Evolutionary conservation across 1,140 invertebrate species (phyloP).

Genomic region (Lasioglossum baleicum): DNA sequence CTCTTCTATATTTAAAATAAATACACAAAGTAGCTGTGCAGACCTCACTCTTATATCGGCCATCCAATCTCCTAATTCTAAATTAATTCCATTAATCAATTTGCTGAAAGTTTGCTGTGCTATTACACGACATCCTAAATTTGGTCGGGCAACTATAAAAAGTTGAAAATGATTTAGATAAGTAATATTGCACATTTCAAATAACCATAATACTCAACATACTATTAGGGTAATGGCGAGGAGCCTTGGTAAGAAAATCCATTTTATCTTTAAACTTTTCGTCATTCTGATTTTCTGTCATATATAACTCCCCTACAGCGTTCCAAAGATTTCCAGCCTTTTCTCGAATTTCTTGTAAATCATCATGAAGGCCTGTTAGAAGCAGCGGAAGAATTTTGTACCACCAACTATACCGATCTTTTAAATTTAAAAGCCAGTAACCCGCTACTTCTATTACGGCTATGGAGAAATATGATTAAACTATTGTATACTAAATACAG

Average conservation of each 20-base stretch:
- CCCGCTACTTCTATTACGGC: conserved; percentile 85
- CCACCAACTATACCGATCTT: conserved; percentile 90
- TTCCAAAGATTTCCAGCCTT: conserved; percentile 84
- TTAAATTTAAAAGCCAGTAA: conserved; percentile 84
- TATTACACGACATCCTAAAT: conserved; percentile 87
- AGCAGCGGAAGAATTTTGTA: conserved; percentile 87
- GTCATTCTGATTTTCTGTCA: conserved; percentile 88
- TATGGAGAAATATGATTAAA: conserved; percentile 54
- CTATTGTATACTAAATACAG: neutral
- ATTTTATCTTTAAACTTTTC: conserved; percentile 87
- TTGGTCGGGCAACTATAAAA: conserved; percentile 83
- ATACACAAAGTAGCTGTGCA: conserved; percentile 85
- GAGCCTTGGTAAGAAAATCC: conserved; percentile 83
- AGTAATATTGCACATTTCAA: neutral
- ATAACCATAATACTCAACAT: conserved; percentile 43
- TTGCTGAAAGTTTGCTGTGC: conserved; percentile 86
- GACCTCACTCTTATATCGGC: conserved; percentile 85
- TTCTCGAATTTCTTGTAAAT: conserved; percentile 83
- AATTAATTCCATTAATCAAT: conserved; percentile 83
- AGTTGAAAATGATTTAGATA: neutral
- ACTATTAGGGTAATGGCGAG: conserved; percentile 84
- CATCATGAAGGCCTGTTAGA: conserved; percentile 88
- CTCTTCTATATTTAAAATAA: conserved; percentile 86
- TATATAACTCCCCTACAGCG: conserved; percentile 84
- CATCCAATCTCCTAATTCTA: conserved; percentile 88